phyloP scores from a whole-genome alignment of 2,113 vertebrate species.

The Bombycilla garrulus region DNA sequence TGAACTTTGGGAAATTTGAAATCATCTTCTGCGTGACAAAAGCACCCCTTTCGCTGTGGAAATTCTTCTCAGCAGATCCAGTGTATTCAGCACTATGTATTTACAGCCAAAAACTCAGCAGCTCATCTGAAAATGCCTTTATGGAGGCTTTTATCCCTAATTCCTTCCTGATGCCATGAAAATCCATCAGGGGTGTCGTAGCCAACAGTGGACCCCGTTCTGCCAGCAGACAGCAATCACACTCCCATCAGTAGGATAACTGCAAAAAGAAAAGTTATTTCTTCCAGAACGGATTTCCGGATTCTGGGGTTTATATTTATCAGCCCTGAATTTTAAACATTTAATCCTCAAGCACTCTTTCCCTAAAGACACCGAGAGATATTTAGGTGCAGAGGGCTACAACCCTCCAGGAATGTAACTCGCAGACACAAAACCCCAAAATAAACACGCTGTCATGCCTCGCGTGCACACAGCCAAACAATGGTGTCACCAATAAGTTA shows the following conservation, averaged over 20 bases:
- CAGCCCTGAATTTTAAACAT: background rate
- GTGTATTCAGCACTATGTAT: background rate
- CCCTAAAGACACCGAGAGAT: background rate
- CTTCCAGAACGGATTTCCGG: background rate
- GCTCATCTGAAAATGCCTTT: background rate
- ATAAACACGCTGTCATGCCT: background rate
- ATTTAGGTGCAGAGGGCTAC: background rate
- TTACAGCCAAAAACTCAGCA: background rate
- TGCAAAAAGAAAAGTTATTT: background rate
- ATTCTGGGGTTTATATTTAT: background rate
- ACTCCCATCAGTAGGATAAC: no score
- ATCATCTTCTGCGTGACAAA: background rate
- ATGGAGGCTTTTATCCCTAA: background rate
- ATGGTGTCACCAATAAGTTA: background rate
- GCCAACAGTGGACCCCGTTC: accelerated
- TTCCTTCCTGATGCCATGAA: background rate
- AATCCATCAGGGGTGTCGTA: background rate
- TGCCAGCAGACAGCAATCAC: background rate
- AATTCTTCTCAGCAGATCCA: background rate
- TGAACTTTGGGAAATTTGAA: background rate
- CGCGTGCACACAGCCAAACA: background rate
- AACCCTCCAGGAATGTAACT: background rate
- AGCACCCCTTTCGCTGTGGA: background rate
- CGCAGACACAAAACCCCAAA: background rate
- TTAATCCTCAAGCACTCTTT: background rate